Base-by-base conservation (phyloP, 2,797 vertebrate species). In the Gymnopithys bicolor region DNA sequence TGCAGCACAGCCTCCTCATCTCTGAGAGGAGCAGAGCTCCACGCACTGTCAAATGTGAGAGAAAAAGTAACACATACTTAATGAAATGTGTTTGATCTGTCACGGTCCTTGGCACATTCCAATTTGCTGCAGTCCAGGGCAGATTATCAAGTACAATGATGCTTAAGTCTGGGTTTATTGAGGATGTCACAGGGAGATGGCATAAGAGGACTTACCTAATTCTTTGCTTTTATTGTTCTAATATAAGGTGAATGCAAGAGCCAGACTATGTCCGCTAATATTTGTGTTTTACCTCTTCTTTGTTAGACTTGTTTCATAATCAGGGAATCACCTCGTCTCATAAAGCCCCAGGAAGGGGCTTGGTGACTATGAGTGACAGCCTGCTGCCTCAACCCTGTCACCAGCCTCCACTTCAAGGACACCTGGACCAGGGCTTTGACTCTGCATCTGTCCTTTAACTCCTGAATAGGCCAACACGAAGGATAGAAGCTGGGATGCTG, bases 21-120 rank as follows among this genome's bases (percentile, higher is more conserved):
- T 77, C 14, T 53, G 82, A 97, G 84, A 95, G 68, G 10, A 96
- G 81, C 92, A 97, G 84, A 93, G 86, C 90, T 95, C 90, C 93
- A 73, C 46, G 3, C 60, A 43, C 88, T 87, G 93, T 85, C 93
- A 95, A 87, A 95, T 71, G 71, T 19, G 64, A 85, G 81, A 75
- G 86, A 83, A 91, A 82, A 94, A 88, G 84, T 73, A 91, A 62
- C 91, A 81, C 17, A 4, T 48, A 89, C 81, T 90, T 94, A 95
- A 97, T 94, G 96, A 95, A 95, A 92, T 3, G 7, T 85, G 76
- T 91, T 96, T 96, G 91, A 93, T 96, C 91, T 93, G 87, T 51
- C 92, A 92, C 59, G 78, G 87, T 73, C 59, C 82, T 86, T 78
- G 93, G 95, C 89, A 90, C 48, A 24, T 66, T 78, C 82, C 89